These are phyloP conservation scores for Trichomycterus rosablanca DNA, from an alignment of 2,113 vertebrate genomes.

Conservation along the genomic window DNA sequence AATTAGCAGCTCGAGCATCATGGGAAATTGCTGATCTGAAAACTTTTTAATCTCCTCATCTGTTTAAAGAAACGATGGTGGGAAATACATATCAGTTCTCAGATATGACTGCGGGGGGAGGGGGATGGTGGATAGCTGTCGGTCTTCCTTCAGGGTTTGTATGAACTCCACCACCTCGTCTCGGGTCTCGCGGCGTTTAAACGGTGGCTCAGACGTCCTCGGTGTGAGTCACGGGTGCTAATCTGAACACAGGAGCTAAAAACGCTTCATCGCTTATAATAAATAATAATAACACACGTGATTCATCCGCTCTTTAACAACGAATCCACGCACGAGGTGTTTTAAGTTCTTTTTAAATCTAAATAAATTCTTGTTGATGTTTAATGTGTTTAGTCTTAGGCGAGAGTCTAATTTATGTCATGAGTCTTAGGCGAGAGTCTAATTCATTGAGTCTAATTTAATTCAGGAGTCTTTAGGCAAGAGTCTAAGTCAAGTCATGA, in stretches of 20 bases:
- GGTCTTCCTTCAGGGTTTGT: neutral
- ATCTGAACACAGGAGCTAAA: constrained; percentile 9
- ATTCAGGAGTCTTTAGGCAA: no score
- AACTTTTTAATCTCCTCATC: constrained; percentile 13
- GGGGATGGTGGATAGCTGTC: neutral
- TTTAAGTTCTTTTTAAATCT: neutral
- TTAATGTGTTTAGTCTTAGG: no score
- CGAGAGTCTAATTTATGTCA: no score
- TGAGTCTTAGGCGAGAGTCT: no score
- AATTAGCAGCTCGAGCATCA: constrained; percentile 56
- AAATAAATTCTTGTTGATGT: neutral
- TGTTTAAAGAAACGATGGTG: neutral
- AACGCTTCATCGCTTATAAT: neutral
- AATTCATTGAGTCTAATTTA: no score
- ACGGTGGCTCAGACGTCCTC: neutral
- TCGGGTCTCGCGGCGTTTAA: no score
- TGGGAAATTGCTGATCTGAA: constrained; percentile 31
- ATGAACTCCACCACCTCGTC: neutral
- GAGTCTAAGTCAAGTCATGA: no score
- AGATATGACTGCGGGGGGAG: neutral
- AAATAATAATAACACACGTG: constrained; percentile 8
- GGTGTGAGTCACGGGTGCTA: constrained; percentile 9
- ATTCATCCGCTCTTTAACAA: constrained; percentile 12
- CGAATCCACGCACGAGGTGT: neutral
- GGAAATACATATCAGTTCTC: neutral